A percentile compares a stretch with the other conserved stretches of the same genome.
phyloP scores from a whole-genome alignment of 2,888 invertebrate species.

The Priocnemis perturbator region DNA sequence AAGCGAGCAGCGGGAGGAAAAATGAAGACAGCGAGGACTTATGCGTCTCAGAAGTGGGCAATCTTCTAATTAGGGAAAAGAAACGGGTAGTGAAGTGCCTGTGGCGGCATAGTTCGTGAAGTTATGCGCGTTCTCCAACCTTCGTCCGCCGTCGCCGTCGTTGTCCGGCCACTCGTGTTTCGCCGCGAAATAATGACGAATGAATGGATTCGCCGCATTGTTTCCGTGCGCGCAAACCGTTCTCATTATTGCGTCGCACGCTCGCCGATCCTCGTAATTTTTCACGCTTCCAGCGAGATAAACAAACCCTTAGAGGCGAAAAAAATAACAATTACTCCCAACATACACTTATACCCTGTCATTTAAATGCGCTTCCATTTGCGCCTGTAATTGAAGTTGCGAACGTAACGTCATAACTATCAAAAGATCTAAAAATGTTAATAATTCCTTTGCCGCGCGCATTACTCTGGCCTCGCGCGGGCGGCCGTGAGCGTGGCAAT shows the following conservation, averaged over 20 bases:
- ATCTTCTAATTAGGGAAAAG: constrained; percentile 37
- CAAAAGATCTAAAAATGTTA: no score
- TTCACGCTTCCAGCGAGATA: constrained; percentile 26
- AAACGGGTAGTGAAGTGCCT: constrained; percentile 18
- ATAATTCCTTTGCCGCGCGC: no score
- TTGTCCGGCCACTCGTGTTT: constrained; percentile 21
- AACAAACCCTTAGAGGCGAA: constrained; percentile 18
- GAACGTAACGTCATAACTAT: no score
- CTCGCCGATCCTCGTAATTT: constrained; percentile 28
- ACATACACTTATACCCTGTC: no score
- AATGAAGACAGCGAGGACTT: no score
- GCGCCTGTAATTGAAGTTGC: no score
- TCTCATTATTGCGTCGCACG: constrained; percentile 37
- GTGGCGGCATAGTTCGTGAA: constrained; percentile 27
- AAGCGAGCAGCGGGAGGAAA: no score
- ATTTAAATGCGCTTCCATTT: no score
- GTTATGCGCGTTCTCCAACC: constrained; percentile 9
- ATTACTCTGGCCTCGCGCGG: no score
- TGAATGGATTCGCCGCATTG: constrained; percentile 40
- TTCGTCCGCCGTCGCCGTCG: no score
- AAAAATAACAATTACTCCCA: neutral
- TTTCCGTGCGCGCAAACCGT: constrained; percentile 42
- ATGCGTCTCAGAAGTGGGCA: constrained; percentile 7
- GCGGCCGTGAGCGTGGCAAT: no score
- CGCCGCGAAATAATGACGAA: constrained; percentile 41